Conservation (phyloP, 2,888 invertebrate genomes). For the Fragum whitleyi region DNA sequence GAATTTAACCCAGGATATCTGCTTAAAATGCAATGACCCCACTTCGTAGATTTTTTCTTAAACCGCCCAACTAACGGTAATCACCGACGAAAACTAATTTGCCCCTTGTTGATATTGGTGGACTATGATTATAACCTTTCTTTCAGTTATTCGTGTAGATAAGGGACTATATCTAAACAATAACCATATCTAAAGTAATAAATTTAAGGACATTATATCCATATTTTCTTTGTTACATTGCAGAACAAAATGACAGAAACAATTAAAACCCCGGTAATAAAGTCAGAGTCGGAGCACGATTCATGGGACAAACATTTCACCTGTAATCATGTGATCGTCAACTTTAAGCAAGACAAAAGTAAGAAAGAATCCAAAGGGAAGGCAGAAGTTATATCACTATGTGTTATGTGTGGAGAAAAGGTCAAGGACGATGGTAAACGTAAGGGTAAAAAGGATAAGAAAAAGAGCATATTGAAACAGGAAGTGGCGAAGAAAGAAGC, state of each 20-base stretch:
- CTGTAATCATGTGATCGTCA: constrained; percentile 62
- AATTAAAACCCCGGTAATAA: not conserved
- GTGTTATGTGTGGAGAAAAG: constrained; percentile 62
- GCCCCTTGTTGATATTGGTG: no score
- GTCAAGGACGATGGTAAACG: constrained; percentile 22
- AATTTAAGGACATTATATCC: no score
- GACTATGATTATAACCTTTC: no score
- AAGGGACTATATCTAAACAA: no score
- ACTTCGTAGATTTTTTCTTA: no score
- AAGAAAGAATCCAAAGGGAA: constrained; percentile 25
- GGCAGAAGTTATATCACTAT: constrained; percentile 30
- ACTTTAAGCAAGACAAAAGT: constrained; percentile 35
- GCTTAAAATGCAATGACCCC: no score
- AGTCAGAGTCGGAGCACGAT: constrained; percentile 6
- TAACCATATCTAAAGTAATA: no score
- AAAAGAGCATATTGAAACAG: not conserved
- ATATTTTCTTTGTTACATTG: no score
- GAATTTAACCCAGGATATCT: no score
- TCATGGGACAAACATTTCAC: constrained; percentile 46
- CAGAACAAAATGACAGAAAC: not conserved
- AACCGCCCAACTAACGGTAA: no score
- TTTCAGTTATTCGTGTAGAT: no score
- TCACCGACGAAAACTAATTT: no score
- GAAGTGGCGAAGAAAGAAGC: not conserved
- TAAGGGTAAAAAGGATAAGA: not conserved